phyloP scores from a whole-genome alignment of 2,113 vertebrate genomes.

The Vidua chalybeata region DNA sequence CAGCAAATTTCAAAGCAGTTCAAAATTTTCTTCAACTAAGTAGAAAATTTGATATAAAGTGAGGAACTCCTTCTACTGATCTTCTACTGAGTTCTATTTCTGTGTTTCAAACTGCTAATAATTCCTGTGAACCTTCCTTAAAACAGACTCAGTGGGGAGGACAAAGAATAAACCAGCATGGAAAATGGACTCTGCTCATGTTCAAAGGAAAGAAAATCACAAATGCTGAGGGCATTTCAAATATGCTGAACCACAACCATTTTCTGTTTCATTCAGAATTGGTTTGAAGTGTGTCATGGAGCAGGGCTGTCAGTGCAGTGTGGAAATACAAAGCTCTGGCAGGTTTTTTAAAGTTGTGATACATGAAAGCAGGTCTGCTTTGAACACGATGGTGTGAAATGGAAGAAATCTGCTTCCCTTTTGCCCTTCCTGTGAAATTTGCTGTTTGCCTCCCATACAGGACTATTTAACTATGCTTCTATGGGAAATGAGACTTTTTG shows the following conservation, averaged over 20 bases:
- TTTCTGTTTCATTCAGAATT: neutral
- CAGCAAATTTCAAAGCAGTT: neutral
- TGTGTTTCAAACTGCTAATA: neutral
- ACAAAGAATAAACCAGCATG: neutral
- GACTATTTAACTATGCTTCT: neutral
- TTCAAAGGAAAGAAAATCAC: slow-evolving; percentile 6
- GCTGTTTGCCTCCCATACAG: neutral
- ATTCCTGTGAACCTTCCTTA: neutral
- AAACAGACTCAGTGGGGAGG: neutral
- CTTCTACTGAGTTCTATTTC: neutral
- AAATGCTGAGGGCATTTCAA: neutral
- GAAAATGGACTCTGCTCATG: neutral
- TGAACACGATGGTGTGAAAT: neutral
- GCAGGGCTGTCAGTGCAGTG: neutral
- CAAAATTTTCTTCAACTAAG: neutral
- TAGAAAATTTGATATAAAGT: neutral
- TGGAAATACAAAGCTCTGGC: neutral
- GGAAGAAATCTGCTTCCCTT: neutral
- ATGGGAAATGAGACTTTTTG: neutral
- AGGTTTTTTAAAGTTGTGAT: neutral
- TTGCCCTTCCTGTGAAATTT: neutral
- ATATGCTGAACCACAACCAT: neutral
- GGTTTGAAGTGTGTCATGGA: neutral
- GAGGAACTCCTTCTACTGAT: neutral
- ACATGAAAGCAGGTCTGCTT: neutral